Evolutionary conservation across 2,888 invertebrate species (phyloP), one percentile per base, ranked within the genome.

Genomic region (Theretra japonica): DNA sequence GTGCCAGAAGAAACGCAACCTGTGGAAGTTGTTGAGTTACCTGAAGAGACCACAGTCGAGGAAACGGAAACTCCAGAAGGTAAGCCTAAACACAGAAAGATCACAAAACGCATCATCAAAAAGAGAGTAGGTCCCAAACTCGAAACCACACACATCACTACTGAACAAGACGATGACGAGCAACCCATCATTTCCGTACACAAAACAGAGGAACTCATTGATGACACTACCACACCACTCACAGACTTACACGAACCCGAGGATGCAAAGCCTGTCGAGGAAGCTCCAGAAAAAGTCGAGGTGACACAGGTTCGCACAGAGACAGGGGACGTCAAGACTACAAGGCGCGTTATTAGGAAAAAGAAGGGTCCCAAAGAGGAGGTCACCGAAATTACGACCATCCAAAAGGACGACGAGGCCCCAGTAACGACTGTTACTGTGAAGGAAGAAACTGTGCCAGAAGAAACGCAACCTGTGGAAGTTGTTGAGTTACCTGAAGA

Each of bases 251-350:
- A 41, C 15, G 41, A 41, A 41, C 41, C 4, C 7, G 21, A 57
- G 8, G 19, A n/a, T 6, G 57, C 57, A 2, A 7, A 57, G 57
- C 21, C n/a, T 7, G 56, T 73, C 25, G 72, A 72, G 77, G 92
- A 93, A 77, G 84, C 90, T 33, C 73, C 59, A 4, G 59, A 59
- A 15, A 60, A 92, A 94, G 74, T 76, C 2, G 58, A 72, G 57
- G 48, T 75, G 0, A 74, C 73, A 0, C 72, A 73, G 68, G 70
- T 74, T 17, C 68, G 69, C 19, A 73, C 76, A 0, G 69, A 75
- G 15, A 68, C 71, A 1, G 78, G 77, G 1, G 76, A 77, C 0
- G 68, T 83, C 59, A 83, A 83, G 33, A 79, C 76, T 4, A 77
- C 80, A 0, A 87, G 86, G 72, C 71, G 84, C 33, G 77, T 85